phyloP scores from a whole-genome alignment of 2,113 vertebrate species.

The Pseudorasbora parva region DNA sequence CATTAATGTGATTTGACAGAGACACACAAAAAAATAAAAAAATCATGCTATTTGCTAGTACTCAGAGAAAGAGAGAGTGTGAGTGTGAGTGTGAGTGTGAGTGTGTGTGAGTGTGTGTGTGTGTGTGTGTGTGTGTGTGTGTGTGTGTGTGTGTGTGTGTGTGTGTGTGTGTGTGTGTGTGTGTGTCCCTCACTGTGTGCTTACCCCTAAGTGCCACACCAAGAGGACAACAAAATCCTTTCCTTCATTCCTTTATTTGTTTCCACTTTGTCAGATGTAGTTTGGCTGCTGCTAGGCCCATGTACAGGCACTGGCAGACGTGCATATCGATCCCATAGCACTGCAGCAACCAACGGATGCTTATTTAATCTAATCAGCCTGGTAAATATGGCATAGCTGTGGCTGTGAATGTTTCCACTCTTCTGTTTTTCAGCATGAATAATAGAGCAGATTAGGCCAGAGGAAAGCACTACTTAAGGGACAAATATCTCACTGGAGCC shows the following conservation, averaged over 20 bases:
- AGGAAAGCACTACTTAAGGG: conserved; percentile 11
- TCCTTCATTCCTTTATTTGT: conserved; percentile 28
- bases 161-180: background rate
- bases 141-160: background rate
- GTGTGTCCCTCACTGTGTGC: background rate
- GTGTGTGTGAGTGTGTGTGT: conserved; percentile 19
- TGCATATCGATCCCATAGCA: conserved; percentile 28
- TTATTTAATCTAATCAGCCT: conserved; percentile 51
- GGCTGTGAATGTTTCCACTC: conserved; percentile 14
- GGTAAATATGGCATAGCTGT: conserved; percentile 41
- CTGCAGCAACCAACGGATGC: conserved; percentile 33
- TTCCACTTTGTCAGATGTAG: conserved; percentile 36
- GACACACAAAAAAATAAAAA: background rate
- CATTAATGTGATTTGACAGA: background rate
- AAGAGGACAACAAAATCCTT: conserved; percentile 9
- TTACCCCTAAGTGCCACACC: background rate
- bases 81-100: background rate
- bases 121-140: background rate
- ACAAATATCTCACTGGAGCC: conserved; percentile 24
- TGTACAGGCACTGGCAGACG: conserved; percentile 10
- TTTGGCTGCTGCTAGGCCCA: conserved; percentile 16
- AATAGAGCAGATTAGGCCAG: conserved; percentile 35
- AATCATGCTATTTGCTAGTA: background rate
- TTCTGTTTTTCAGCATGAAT: conserved; percentile 44
- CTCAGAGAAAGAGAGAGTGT: background rate